Base-by-base conservation (phyloP, 2,113 vertebrate genomes). In the Xiphorhynchus elegans region DNA sequence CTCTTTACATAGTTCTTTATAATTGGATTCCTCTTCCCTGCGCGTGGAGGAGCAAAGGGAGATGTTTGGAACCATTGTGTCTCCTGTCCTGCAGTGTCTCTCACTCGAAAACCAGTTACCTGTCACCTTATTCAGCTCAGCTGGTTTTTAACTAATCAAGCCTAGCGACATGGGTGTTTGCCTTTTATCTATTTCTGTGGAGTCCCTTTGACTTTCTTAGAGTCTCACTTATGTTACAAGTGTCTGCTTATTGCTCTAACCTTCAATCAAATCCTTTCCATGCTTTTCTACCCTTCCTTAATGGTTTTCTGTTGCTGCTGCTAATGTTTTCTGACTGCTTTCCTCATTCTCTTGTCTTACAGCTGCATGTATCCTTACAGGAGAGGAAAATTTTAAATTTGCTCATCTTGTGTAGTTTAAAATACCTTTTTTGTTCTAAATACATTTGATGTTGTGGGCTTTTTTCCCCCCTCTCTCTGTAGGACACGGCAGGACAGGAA, bases 401-500 rank as follows among this genome's bases (percentile, higher is more conserved):
- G 31, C 63, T 63, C 23, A 24, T 68, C 29, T 69, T 56, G 9
- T 74, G 28, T 28, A 26, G 17, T 67, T 85, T 50, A n/a, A 94
- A 76, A 52, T 23, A 20, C 6, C 4, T 28, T 44, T 59, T 23
- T 56, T 60, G 15, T 76, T 84, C 23, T 42, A 29, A 79, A 53
- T 80, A 4, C 8, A 21, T 56, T 79, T 87, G 46, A 13, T 78
- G 83, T n/a, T 49, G 8, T 42, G 8, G 85, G 55, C 21, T 39
- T 35, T 24, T 23, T 6, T 4, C 9, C 14, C 31, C 23, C 16
- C 39, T 11, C 7, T 17, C 49, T 56, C 29, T 55, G 10, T 21
- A 97, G 97, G 97, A 97, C 37, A 98, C 97, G 42, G 97, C 95
- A 69, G 97, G 97, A 73, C 97, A 97, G 55, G 97, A 98, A 29